These are phyloP conservation scores for Origma solitaria DNA, from an alignment of 2,113 vertebrate genomes.

Conservation along the genomic window DNA sequence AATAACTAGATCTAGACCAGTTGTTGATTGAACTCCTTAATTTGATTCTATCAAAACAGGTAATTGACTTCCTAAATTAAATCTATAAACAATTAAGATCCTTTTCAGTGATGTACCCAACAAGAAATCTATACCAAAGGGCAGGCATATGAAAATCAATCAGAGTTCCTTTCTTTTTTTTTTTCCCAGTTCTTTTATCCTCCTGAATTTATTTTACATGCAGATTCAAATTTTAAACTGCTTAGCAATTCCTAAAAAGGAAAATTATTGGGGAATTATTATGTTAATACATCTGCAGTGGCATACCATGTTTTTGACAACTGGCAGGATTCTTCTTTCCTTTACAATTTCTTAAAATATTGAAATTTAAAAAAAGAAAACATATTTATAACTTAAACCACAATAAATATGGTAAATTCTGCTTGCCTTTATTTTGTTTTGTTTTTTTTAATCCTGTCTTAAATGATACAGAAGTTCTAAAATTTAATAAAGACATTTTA, in stretches of 20 bases:
- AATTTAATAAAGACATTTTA: background rate
- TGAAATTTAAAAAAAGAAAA: background rate
- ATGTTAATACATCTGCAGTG: background rate
- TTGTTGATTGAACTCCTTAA: background rate
- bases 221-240: background rate
- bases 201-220: background rate
- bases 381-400: background rate
- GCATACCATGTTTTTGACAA: background rate
- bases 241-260: background rate
- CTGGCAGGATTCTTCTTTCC: background rate
- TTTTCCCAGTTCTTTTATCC: background rate
- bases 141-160: background rate
- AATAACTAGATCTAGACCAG: background rate
- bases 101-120: background rate
- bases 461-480: background rate
- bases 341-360: background rate
- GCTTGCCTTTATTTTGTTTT: background rate
- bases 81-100: slow-evolving; percentile 1
- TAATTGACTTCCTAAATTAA: background rate
- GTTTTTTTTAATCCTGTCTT: background rate
- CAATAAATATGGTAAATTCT: background rate
- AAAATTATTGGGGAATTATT: background rate
- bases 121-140: background rate
- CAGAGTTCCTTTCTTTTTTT: background rate
- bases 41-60: background rate